Evolutionary conservation across 64 coral and sea anemone species (phyloP), one percentile per base, ranked within the genome.

Genomic region (Trachythela sp.): DNA sequence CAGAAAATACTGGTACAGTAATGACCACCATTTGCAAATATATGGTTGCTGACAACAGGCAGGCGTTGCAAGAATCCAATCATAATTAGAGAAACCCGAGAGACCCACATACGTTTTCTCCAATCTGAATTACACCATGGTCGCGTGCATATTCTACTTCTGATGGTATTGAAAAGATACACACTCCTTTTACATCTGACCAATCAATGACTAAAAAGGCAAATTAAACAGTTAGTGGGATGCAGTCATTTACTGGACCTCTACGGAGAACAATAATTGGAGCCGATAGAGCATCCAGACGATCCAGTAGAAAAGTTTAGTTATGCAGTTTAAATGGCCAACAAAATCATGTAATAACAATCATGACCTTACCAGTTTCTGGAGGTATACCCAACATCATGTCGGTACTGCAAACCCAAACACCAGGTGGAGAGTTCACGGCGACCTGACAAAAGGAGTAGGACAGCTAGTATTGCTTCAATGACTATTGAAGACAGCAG

Each of bases 351-450:
- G n/a, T n/a, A n/a, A n/a, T n/a, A n/a, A n/a, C n/a, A n/a, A n/a
- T 35, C 9, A 13, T 36, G 0, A 35, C 30, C 72, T 33, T 83
- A 99, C 96, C 36, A 89, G 87, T 88, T 2, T 40, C 45, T 18
- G 93, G 58, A 36, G 85, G 34, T 2, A 99, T 70, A 40, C 86
- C 56, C 24, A 94, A 38, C 27, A 99, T 94, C 93, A 94, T 94
- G 36, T 99, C 96, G 6, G 96, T 94, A 42, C 96, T 99, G 41
- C 93, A 94, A 11, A 99, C 93, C 96, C 96, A 94, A 22, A 94
- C 89, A 29, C 93, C 93, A 85, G 85, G 70, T 22, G 93, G 89
- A 33, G 89, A 87, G 72, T 91, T 36, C 4, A 72, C 30, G 13
- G 88, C 87, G 26, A 94, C 13, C 93, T 91, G 59, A 13, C 41